A percentile compares a stretch with the other conserved stretches of the same genome.
phyloP scores from a whole-genome alignment of 2,113 vertebrate genomes.

The Cervus canadensis region DNA sequence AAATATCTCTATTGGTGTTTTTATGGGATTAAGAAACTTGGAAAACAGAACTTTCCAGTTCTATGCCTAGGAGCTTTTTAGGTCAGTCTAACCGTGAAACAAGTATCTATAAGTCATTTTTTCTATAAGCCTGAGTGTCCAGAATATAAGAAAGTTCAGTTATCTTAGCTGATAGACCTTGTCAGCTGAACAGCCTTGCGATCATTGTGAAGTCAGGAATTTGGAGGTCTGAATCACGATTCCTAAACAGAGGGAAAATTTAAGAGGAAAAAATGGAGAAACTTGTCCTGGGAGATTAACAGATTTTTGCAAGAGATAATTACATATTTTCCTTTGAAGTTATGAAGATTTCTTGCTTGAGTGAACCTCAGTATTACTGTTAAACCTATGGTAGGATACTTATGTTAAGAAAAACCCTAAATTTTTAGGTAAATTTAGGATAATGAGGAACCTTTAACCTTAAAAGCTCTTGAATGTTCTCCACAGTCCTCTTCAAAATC shows the following conservation, averaged over 20 bases:
- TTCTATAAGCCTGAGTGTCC: background rate
- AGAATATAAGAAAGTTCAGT: background rate
- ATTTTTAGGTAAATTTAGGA: conserved; percentile 5
- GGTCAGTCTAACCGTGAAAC: background rate
- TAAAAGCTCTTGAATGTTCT: conserved; percentile 8
- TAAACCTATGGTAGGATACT: background rate
- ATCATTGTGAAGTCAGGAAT: background rate
- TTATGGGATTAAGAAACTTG: background rate
- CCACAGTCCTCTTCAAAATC: background rate
- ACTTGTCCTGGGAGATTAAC: background rate
- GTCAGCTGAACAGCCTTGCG: background rate
- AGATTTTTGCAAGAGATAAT: background rate
- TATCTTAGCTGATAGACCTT: background rate
- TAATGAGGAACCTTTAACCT: background rate
- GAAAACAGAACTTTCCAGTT: background rate
- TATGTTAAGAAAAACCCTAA: background rate
- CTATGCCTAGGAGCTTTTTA: background rate
- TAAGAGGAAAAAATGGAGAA: background rate
- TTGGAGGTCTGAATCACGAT: background rate
- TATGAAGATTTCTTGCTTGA: background rate
- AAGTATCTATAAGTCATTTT: background rate
- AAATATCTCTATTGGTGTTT: background rate
- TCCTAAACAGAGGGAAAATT: background rate
- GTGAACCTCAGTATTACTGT: background rate
- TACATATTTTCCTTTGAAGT: background rate